Percentiles rank a stretch among this genome's conserved stretches.
phyloP scores from a whole-genome alignment of 2,113 vertebrate genomes.

The Neogale vison region DNA sequence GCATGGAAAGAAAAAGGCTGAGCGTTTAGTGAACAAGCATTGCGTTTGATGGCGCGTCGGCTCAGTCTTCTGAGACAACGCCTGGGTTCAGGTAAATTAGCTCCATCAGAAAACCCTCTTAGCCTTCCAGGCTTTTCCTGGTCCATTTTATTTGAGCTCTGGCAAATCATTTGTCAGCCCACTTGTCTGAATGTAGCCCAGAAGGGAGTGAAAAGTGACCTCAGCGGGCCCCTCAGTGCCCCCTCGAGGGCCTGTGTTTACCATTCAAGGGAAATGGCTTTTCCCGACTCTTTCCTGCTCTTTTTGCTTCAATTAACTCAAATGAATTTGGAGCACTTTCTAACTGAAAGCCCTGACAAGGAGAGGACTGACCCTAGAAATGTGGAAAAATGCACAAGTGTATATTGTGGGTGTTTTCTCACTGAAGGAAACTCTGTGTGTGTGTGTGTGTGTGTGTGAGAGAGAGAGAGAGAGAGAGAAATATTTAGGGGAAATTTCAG shows the following conservation, averaged over 20 bases:
- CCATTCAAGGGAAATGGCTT: constrained; percentile 76
- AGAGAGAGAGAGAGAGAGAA: background rate
- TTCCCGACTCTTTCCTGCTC: background rate
- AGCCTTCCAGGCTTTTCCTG: constrained; percentile 65
- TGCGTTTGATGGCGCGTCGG: constrained; percentile 45
- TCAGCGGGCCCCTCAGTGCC: constrained; percentile 41
- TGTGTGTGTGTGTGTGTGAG: too few relatives aligned
- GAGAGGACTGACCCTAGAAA: constrained; percentile 28
- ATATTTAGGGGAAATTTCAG: background rate
- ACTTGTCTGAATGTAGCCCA: constrained; percentile 57
- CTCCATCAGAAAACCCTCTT: constrained; percentile 43
- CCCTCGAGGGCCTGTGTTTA: constrained; percentile 71
- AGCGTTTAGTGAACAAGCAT: constrained; percentile 49
- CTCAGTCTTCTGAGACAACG: constrained; percentile 63
- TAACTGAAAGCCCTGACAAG: constrained; percentile 44
- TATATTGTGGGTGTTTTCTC: background rate
- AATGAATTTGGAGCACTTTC: constrained; percentile 34
- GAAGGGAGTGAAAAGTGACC: constrained; percentile 10
- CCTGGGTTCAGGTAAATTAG: constrained; percentile 49
- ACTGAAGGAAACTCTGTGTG: background rate
- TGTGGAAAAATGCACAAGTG: background rate
- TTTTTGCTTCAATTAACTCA: constrained; percentile 61
- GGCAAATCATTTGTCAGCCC: constrained; percentile 68
- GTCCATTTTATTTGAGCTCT: constrained; percentile 34
- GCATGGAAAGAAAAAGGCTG: background rate